Base-by-base conservation (phyloP, 2,888 invertebrate genomes). In the Diaperis boleti region DNA sequence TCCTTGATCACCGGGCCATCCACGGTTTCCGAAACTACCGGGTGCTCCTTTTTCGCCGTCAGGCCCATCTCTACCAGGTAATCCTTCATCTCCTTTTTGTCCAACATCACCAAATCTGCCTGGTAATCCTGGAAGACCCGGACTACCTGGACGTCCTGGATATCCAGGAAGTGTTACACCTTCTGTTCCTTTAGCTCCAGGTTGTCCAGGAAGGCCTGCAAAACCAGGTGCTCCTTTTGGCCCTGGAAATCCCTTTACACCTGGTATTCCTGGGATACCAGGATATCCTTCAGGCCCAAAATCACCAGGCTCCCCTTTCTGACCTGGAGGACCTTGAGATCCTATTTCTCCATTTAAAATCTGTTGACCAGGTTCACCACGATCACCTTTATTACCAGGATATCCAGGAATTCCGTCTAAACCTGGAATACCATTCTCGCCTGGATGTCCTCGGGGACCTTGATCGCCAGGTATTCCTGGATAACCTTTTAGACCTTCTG, bases 401-500 rank as follows among this genome's bases (percentile, higher is more conserved):
- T 50, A 14, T 31, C 80, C 80, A 7, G 77, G 74, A 6, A 64
- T 35, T 13, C 79, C 82, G 26, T 59, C 52, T 26, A 70, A 18
- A 4, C 81, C 77, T 1, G 74, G 69, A 18, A 55, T 62, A 15
- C 82, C 82, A 1, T 75, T 74, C 8, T 26, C 42, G 10, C 82
- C 82, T 0, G 76, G 47, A 2, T 79, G 76, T 44, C 94, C 94
- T 29, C 79, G 82, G 0, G 85, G 86, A 10, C 94, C 94, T 57
- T 83, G 79, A 61, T 86, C 84, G 33, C 93, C 93, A 15, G 83
- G 84, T 42, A 86, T 79, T 22, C 93, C 94, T 1, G 84, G 81
- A 66, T 85, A 84, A 3, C 93, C 93, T 78, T 89, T 90, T 6
- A 82, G 76, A 10, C 94, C 94, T 18, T 79, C 70, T 0, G 82